Percentiles rank a stretch among this genome's conserved stretches.
Evolutionary conservation across 2,888 invertebrate species (phyloP).

Genomic region (Arrhopalites spinosus): DNA sequence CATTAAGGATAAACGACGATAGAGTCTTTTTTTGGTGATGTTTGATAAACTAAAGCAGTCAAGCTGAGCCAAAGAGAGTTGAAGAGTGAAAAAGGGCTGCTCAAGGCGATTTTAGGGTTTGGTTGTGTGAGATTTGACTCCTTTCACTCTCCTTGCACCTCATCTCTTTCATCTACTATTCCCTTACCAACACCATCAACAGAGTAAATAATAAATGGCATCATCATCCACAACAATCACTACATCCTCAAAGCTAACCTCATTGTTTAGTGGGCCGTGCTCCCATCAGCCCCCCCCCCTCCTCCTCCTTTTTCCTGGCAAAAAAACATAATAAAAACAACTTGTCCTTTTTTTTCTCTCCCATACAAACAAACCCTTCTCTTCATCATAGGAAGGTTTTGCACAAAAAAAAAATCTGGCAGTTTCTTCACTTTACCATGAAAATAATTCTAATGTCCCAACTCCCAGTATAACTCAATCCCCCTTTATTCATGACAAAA

Average conservation of each 20-base stretch:
- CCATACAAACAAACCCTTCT: neutral
- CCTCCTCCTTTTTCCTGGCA: neutral
- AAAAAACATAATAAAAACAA: neutral
- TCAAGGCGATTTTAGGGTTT: conserved; percentile 15
- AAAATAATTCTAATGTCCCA: too few relatives aligned
- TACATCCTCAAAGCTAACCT: conserved; percentile 10
- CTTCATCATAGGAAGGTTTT: neutral
- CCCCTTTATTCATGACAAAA: too few relatives aligned
- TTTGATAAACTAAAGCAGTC: conserved; percentile 19
- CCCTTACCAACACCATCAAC: conserved; percentile 4
- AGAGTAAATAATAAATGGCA: conserved; percentile 32
- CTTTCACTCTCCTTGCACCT: conserved; percentile 14
- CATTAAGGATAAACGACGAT: conserved; percentile 6
- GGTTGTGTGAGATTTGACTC: conserved; percentile 37
- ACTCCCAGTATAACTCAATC: too few relatives aligned
- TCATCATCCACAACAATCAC: conserved; percentile 34
- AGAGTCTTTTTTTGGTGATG: conserved; percentile 1
- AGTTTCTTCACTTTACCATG: too few relatives aligned
- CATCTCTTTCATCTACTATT: conserved; percentile 20
- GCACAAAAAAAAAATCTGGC: neutral
- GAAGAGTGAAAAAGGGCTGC: neutral
- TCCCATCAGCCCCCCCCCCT: too few relatives aligned
- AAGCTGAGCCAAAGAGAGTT: neutral
- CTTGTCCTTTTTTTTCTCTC: too few relatives aligned
- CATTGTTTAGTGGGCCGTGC: conserved; percentile 34